Conservation (phyloP, 2,797 vertebrate species). For the Pseudochaenichthys georgianus region DNA sequence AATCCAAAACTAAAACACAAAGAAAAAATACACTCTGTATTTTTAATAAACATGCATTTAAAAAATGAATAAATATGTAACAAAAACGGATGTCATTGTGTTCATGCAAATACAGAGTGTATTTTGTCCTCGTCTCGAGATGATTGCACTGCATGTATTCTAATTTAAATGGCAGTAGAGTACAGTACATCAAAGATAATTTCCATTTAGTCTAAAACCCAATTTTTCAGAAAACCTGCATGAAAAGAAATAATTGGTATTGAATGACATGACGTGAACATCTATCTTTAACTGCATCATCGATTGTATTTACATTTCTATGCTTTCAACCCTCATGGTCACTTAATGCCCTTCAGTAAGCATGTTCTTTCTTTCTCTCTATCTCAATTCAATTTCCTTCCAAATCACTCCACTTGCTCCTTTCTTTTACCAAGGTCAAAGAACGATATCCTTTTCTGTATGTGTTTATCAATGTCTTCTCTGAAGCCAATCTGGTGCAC, state of each 20-base stretch:
- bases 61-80: no score
- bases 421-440: slow-evolving; percentile 38
- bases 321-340: not conserved
- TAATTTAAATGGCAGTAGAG: no score
- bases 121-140: no score
- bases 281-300: not conserved
- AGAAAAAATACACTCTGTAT: not conserved
- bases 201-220: no score
- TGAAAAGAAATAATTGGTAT: no score
- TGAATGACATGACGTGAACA: not conserved
- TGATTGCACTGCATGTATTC: no score
- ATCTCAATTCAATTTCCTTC: slow-evolving; percentile 36
- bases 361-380: not conserved
- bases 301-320: not conserved
- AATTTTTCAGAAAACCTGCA: no score
- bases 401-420: not conserved
- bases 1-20: not conserved
- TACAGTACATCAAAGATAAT: no score
- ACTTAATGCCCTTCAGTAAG: slow-evolving; percentile 15
- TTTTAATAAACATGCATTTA: no score
- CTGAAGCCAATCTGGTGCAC: not conserved
- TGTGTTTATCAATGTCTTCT: slow-evolving; percentile 1
- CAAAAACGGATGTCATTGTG: no score
- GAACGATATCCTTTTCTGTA: slow-evolving; percentile 6
- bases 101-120: no score